Conservation (phyloP, 2,113 vertebrate genomes). For the Silurus glanis region DNA sequence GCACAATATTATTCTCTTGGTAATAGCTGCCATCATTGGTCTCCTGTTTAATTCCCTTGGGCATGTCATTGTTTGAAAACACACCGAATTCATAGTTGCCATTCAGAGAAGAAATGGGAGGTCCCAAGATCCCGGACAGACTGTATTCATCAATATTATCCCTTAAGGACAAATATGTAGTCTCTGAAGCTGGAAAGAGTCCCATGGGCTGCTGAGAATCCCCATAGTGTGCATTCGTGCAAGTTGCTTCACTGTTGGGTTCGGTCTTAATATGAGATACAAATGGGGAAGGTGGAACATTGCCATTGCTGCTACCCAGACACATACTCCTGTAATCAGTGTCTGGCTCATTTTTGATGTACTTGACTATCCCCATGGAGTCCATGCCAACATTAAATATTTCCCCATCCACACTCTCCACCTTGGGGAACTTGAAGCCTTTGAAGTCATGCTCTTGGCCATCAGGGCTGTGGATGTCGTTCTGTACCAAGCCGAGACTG, state of each 20-base stretch:
- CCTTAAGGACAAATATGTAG: constrained; percentile 94
- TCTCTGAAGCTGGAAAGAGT: constrained; percentile 90
- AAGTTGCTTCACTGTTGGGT: constrained; percentile 84
- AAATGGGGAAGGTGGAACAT: constrained; percentile 76
- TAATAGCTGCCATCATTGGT: constrained; percentile 90
- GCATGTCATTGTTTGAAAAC: constrained; percentile 83
- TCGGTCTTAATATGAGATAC: constrained; percentile 91
- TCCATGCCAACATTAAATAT: constrained; percentile 79
- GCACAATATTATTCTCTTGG: constrained; percentile 84
- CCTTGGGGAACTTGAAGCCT: constrained; percentile 87
- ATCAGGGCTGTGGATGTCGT: constrained; percentile 82
- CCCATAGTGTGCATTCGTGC: constrained; percentile 84
- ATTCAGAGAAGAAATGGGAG: constrained; percentile 88
- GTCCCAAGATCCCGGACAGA: constrained; percentile 96
- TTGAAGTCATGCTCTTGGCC: constrained; percentile 79
- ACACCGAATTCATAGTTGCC: constrained; percentile 84
- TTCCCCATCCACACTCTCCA: constrained; percentile 84
- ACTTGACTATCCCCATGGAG: constrained; percentile 88
- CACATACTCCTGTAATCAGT: constrained; percentile 87
- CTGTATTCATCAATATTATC: constrained; percentile 98
- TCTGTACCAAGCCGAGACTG: constrained; percentile 79
- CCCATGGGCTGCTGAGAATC: constrained; percentile 81
- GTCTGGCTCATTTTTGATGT: constrained; percentile 93
- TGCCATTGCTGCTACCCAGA: constrained; percentile 82
- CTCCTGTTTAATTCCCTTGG: constrained; percentile 95